A percentile compares a stretch with the other conserved stretches of the same genome.
Evolutionary conservation across 2,888 invertebrate species (phyloP).

Genomic region (Lithophane socia): DNA sequence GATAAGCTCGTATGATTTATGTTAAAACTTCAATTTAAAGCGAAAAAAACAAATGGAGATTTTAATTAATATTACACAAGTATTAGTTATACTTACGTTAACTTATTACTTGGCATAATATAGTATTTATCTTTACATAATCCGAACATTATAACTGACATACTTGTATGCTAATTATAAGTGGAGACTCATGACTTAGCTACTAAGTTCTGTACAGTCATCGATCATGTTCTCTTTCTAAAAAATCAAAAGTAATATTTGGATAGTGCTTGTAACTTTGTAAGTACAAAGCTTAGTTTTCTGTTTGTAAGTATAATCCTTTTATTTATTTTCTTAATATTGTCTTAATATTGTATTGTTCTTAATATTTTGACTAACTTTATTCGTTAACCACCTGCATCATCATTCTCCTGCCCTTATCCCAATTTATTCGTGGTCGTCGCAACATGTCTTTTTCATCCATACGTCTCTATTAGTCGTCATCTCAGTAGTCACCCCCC

Average conservation of each 20-base stretch:
- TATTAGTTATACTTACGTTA: conserved; percentile 23
- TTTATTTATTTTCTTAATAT: neutral
- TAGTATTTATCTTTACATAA: conserved; percentile 36
- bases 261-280: too few species aligned
- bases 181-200: neutral
- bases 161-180: conserved; percentile 16
- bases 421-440: too few species aligned
- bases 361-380: neutral
- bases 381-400: too few species aligned
- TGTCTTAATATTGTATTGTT: too few species aligned
- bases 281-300: neutral
- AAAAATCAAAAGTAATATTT: neutral
- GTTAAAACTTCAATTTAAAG: neutral
- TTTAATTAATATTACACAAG: conserved; percentile 39
- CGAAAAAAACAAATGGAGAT: conserved; percentile 9
- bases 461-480: too few species aligned
- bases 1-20: conserved; percentile 25
- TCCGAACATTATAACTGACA: conserved; percentile 17
- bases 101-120: conserved; percentile 17
- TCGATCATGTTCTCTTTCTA: neutral
- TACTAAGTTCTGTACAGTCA: neutral
- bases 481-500: too few species aligned
- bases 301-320: neutral
- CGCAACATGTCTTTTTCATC: too few species aligned
- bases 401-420: too few species aligned